A percentile compares a stretch with the other conserved stretches of the same genome.
Evolutionary conservation across 2,888 invertebrate genomes (phyloP).

Genomic region (Lissocephala sabroskyi): DNA sequence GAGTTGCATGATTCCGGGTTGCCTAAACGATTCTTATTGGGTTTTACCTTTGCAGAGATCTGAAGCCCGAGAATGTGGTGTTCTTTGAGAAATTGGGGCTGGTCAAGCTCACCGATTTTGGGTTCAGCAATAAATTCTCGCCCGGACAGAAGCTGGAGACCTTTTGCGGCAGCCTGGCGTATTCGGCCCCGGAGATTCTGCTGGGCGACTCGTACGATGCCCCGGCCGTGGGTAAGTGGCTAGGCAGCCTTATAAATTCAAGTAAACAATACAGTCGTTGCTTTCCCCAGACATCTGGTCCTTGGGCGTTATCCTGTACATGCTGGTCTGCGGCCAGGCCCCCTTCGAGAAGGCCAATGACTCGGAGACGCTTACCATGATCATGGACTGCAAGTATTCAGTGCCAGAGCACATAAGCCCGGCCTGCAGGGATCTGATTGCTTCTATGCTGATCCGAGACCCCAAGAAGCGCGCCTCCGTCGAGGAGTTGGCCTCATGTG

Average conservation of each 20-base stretch:
- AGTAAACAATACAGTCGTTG: slow-evolving; percentile 30
- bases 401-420: slow-evolving; percentile 90
- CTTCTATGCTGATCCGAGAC: slow-evolving; percentile 93
- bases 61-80: slow-evolving; percentile 99
- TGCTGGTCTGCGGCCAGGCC: slow-evolving; percentile 97
- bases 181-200: slow-evolving; percentile 99
- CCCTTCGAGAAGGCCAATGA: slow-evolving; percentile 99
- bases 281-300: slow-evolving; percentile 92
- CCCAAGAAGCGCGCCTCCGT: slow-evolving; percentile 92
- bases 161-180: slow-evolving; percentile 98
- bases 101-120: slow-evolving; percentile 99
- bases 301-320: slow-evolving; percentile 97
- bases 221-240: slow-evolving; percentile 89
- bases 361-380: slow-evolving; percentile 99
- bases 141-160: slow-evolving; percentile 98
- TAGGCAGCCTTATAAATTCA: slow-evolving; percentile 33
- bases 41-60: slow-evolving; percentile 77
- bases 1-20: slow-evolving; percentile 15
- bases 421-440: slow-evolving; percentile 91
- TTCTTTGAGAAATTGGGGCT: slow-evolving; percentile 97
- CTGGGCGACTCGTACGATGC: slow-evolving; percentile 99
- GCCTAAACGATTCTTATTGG: background rate
- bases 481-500: slow-evolving; percentile 88
- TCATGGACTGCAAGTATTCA: slow-evolving; percentile 98
- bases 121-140: slow-evolving; percentile 95